Percentiles rank a stretch among this genome's conserved stretches.
Conservation (phyloP, 2,888 invertebrate genomes). For the Conchocele bisecta region DNA sequence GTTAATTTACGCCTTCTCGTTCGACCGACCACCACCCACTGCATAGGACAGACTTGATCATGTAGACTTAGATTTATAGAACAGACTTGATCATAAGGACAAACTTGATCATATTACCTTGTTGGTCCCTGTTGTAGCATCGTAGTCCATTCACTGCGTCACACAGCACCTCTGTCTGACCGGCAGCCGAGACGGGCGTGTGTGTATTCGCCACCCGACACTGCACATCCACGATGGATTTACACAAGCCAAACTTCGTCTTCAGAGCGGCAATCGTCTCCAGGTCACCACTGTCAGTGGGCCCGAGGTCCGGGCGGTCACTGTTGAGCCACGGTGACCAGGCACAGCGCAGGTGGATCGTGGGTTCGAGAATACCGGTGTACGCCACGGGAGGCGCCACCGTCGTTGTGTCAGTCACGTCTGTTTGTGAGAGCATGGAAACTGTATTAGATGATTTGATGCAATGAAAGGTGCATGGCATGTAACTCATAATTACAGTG, state of each 20-base stretch:
- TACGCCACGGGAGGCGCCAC: conserved; percentile 35
- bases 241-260: conserved; percentile 68
- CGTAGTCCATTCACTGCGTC: conserved; percentile 73
- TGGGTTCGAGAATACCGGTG: conserved; percentile 28
- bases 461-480: too few relatives aligned
- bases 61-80: too few relatives aligned
- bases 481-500: too few relatives aligned
- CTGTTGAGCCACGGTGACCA: conserved; percentile 75
- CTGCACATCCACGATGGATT: conserved; percentile 66
- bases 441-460: too few relatives aligned
- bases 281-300: conserved; percentile 64
- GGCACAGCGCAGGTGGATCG: conserved; percentile 58
- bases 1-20: too few relatives aligned
- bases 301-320: conserved; percentile 62
- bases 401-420: too few relatives aligned
- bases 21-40: too few relatives aligned
- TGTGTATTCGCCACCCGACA: conserved; percentile 66
- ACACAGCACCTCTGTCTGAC: conserved; percentile 73
- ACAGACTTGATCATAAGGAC: too few relatives aligned
- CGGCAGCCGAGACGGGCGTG: conserved; percentile 58
- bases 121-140: conserved; percentile 72
- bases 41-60: conserved; percentile 58
- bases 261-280: conserved; percentile 66
- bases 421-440: too few relatives aligned
- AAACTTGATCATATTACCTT: conserved; percentile 57